A percentile compares a stretch with the other conserved stretches of the same genome.
These are phyloP conservation scores for Cabera pusaria DNA, from an alignment of 2,888 invertebrate species.

Conservation along the genomic window DNA sequence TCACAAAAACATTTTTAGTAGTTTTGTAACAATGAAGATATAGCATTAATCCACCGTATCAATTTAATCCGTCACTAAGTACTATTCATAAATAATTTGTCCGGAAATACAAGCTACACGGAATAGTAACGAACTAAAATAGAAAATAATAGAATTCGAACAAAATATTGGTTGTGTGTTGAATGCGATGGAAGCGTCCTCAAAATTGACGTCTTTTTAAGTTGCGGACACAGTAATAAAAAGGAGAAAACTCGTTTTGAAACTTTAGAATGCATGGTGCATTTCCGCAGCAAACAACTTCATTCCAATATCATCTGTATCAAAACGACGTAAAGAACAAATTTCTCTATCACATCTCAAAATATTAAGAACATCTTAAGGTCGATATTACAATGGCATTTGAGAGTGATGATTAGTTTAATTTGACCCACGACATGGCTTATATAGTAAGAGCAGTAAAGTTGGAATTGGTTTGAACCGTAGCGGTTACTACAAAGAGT, in stretches of 20 bases:
- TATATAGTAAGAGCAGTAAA: constrained; percentile 19
- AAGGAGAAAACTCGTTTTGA: constrained; percentile 36
- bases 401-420: neutral
- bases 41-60: constrained; percentile 31
- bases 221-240: constrained; percentile 38
- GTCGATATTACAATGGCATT: constrained; percentile 2
- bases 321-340: neutral
- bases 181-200: neutral
- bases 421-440: constrained; percentile 10
- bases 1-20: constrained; percentile 24
- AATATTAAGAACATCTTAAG: neutral
- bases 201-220: constrained; percentile 47
- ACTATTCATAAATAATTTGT: constrained; percentile 34
- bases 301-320: constrained; percentile 24
- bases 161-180: too few relatives aligned
- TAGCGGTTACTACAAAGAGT: constrained; percentile 30
- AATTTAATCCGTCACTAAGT: constrained; percentile 40
- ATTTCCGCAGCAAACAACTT: constrained; percentile 41
- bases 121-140: neutral
- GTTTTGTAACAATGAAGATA: constrained; percentile 33
- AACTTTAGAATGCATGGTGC: constrained; percentile 35
- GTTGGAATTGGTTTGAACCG: constrained; percentile 25
- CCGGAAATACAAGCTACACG: constrained; percentile 19
- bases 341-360: constrained; percentile 15
- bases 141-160: too few relatives aligned